These are phyloP conservation scores for Andrena haemorrhoa DNA, from an alignment of 2,888 invertebrate species.

Conservation along the genomic window DNA sequence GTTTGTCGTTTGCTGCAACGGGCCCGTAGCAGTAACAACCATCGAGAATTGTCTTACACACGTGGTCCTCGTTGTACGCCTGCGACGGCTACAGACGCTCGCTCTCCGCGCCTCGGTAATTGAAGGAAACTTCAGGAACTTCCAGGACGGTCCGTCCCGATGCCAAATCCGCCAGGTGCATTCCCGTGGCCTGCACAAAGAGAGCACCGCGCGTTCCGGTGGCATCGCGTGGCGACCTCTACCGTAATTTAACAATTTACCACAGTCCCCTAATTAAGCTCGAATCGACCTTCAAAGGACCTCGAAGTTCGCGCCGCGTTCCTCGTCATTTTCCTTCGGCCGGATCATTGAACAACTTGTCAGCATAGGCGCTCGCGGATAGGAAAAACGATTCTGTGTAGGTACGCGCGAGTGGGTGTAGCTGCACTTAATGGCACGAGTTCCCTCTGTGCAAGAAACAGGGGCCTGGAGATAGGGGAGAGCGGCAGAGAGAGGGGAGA, in stretches of 20 bases:
- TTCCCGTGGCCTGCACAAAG: neutral
- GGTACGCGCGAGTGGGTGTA: conserved; percentile 41
- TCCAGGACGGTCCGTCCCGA: neutral
- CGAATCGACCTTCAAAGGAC: neutral
- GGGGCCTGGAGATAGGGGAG: conserved; percentile 58
- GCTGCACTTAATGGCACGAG: conserved; percentile 54
- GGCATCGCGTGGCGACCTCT: neutral
- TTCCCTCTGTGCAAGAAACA: conserved; percentile 52
- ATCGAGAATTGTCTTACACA: conserved; percentile 60
- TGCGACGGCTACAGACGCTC: conserved; percentile 50
- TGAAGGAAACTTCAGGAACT: conserved; percentile 46
- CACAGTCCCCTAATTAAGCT: neutral
- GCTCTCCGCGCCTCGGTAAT: conserved; percentile 38
- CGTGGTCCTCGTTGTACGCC: conserved; percentile 57
- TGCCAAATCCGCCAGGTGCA: conserved; percentile 19
- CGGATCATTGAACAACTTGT: conserved; percentile 23
- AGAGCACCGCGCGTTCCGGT: neutral
- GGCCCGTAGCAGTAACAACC: conserved; percentile 45
- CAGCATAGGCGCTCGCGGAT: neutral
- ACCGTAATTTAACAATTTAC: neutral
- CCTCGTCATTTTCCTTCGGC: neutral
- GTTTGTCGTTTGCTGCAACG: conserved; percentile 70
- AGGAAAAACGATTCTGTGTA: conserved; percentile 14
- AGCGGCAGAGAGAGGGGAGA: conserved; percentile 45
- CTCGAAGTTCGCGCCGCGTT: neutral